Evolutionary conservation across 2,888 invertebrate genomes (phyloP), one percentile per base, ranked within the genome.

Genomic region (Harpalus rubripes): DNA sequence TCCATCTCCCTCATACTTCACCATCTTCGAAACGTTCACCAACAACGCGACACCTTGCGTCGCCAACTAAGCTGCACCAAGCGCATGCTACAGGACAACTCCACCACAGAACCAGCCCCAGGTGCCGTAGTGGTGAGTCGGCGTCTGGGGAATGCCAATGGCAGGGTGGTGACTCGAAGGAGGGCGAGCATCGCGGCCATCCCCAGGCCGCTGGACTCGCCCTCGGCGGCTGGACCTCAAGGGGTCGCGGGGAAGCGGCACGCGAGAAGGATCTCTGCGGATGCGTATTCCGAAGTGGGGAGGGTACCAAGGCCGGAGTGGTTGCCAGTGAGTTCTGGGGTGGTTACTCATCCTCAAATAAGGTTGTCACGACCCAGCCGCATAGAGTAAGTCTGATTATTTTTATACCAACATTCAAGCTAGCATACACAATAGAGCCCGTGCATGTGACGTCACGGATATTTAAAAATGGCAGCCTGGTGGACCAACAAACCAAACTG

Each of bases 21-120:
- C 84, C 92, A 94, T 88, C 93, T 94, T n/a, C 93, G 93, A 87
- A 92, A 92, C 86, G 89, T 94, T 76, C 93, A 93, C 87, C 91
- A 92, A 85, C 91, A 92, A 85, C 90, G 93, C 86, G 93, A 93
- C 87, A 92, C 92, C 74, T 92, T 93, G 81, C 92, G 92, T 87
- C 89, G 91, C 78, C 93, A 94, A 87, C 90, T 94, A 39, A 92
- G 93, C 87, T 93, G 93, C 87, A 93, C 93, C 52, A 93, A 92
- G 93, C 92, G 89, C 85, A 89, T 91, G 74, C 87, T 91, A 26
- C 91, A 91, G 88, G 89, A 89, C 74, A 88, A 88, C 7, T 88
- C 88, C 81, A 87, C 88, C 39, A 26, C 88, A 12, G 88, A 89
- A 41, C 26, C 86, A 18, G 61, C 87, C 86, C 59, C 81, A 81